These are phyloP conservation scores for Enhydra lutris DNA, from an alignment of 2,113 vertebrate species.

Conservation along the genomic window DNA sequence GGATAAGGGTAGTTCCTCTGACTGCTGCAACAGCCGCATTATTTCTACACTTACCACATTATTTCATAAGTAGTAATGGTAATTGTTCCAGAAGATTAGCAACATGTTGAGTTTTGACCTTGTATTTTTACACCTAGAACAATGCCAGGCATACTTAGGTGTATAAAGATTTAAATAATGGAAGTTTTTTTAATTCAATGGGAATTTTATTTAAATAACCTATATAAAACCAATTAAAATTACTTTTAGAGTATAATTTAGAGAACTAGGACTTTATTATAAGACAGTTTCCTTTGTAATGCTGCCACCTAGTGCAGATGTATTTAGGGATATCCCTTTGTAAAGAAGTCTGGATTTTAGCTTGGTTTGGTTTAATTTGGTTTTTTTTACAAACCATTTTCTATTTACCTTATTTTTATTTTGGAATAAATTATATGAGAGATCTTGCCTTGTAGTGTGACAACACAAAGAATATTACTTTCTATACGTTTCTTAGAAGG, in stretches of 20 bases:
- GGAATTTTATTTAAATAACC: background rate
- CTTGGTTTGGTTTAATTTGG: background rate
- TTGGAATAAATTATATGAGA: conserved; percentile 2
- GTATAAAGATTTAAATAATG: background rate
- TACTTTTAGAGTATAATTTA: conserved; percentile 3
- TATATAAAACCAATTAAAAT: conserved; percentile 10
- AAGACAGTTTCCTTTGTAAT: conserved; percentile 52
- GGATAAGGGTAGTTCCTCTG: background rate
- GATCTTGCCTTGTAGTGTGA: conserved; percentile 8
- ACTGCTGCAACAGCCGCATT: background rate
- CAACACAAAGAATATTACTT: background rate
- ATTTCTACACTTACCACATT: background rate
- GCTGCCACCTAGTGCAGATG: conserved; percentile 85
- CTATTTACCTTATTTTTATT: background rate
- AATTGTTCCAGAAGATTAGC: background rate
- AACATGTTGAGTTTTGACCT: background rate
- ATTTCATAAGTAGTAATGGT: background rate
- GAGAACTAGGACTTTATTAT: background rate
- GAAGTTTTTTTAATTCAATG: background rate
- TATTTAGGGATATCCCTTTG: background rate
- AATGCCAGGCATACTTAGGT: background rate
- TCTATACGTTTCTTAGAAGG: background rate
- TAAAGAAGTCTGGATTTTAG: background rate
- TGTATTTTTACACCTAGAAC: background rate
- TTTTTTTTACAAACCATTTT: conserved; percentile 1